A percentile compares a stretch with the other conserved stretches of the same genome.
These are phyloP conservation scores for Darevskia mixta DNA, from an alignment of 2,797 vertebrate genomes.

Conservation along the genomic window DNA sequence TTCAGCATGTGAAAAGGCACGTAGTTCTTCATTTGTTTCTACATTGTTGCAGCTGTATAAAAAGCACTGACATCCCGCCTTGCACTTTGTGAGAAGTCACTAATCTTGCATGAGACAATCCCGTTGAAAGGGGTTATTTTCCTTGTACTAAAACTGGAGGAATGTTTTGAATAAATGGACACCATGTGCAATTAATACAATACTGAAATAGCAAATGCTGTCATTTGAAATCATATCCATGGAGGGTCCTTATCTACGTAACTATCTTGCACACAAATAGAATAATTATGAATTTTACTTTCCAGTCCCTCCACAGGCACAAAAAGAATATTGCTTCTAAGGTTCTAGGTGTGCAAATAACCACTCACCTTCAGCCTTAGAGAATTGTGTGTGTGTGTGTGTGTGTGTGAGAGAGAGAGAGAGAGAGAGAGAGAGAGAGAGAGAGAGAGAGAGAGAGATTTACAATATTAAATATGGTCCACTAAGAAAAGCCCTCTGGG, in stretches of 20 bases:
- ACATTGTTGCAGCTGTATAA: not conserved
- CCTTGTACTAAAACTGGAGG: not conserved
- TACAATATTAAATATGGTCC: too few species aligned
- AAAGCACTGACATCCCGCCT: not conserved
- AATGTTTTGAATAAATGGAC: not conserved
- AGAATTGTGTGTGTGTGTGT: too few species aligned
- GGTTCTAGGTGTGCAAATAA: not conserved
- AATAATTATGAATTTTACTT: not conserved
- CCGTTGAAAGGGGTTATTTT: not conserved
- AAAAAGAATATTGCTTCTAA: not conserved
- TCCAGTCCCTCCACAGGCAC: not conserved
- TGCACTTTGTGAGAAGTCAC: not conserved
- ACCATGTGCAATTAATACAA: not conserved
- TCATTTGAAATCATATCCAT: conserved; percentile 7
- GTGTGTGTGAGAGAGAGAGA: too few species aligned
- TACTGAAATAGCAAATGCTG: not conserved
- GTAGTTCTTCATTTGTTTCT: not conserved
- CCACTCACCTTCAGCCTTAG: not conserved
- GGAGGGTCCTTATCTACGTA: not conserved
- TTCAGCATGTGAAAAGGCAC: not conserved
- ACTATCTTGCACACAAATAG: not conserved
- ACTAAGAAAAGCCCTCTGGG: too few species aligned
- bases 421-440: too few species aligned
- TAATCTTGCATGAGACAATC: not conserved
- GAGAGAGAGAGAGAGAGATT: too few species aligned